Evolutionary conservation across 2,888 invertebrate genomes (phyloP).

Genomic region (Lamellibrachia columna): DNA sequence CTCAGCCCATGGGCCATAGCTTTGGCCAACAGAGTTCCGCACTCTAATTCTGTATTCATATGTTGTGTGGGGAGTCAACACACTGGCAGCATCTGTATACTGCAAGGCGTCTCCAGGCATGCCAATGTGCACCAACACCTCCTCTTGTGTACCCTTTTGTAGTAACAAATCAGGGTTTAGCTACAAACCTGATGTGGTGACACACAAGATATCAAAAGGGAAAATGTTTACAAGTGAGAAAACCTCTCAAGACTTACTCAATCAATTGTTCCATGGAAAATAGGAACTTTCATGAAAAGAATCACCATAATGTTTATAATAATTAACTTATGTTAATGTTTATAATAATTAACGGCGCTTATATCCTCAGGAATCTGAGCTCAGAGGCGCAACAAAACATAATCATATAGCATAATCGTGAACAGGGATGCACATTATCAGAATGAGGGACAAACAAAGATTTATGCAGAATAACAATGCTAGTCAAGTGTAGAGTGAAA

Average conservation of each 20-base stretch:
- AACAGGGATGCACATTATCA: too few relatives aligned
- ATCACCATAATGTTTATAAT: not conserved
- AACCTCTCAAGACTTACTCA: not conserved
- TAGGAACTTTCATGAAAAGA: not conserved
- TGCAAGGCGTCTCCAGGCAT: slow-evolving; percentile 36
- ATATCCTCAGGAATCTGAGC: too few relatives aligned
- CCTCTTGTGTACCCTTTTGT: not conserved
- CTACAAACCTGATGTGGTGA: not conserved
- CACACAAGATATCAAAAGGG: not conserved
- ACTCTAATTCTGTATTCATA: slow-evolving; percentile 61
- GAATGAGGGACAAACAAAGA: too few relatives aligned
- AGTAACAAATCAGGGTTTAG: not conserved
- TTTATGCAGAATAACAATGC: too few relatives aligned
- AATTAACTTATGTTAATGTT: too few relatives aligned
- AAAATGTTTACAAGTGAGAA: not conserved
- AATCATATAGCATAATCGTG: too few relatives aligned
- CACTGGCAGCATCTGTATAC: slow-evolving; percentile 55
- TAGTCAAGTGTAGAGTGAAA: too few relatives aligned
- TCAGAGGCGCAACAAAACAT: too few relatives aligned
- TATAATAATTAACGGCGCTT: too few relatives aligned
- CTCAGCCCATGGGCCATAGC: slow-evolving; percentile 52
- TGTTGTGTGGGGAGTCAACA: slow-evolving; percentile 54
- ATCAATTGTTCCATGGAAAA: not conserved
- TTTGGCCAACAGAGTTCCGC: slow-evolving; percentile 53
- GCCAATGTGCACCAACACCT: slow-evolving; percentile 17